These are phyloP conservation scores for Aricia artaxerxes DNA, from an alignment of 2,888 invertebrate genomes.

Conservation along the genomic window DNA sequence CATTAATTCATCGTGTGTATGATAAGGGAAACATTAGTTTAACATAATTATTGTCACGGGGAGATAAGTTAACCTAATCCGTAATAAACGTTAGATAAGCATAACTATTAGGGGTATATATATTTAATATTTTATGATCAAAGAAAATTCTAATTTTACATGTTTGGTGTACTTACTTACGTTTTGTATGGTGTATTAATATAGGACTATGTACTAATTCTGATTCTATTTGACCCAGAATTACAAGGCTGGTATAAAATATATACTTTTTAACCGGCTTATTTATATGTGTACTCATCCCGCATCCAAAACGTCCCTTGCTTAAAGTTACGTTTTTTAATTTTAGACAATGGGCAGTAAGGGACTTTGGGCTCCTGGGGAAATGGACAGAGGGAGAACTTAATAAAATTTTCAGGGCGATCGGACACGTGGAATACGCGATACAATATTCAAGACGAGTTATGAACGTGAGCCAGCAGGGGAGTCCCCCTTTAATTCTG, in stretches of 20 bases:
- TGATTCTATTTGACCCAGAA: no score
- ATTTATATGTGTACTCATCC: background rate
- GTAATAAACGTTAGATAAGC: background rate
- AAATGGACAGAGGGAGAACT: background rate
- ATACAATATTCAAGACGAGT: background rate
- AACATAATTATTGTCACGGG: constrained; percentile 4
- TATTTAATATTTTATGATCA: no score
- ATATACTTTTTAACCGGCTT: background rate
- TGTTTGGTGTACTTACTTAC: no score
- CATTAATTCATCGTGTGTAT: background rate
- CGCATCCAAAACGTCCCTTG: background rate
- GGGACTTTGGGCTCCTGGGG: background rate
- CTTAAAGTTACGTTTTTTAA: background rate
- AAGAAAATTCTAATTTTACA: no score
- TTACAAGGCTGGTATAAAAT: background rate
- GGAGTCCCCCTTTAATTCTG: background rate
- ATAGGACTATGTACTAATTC: no score
- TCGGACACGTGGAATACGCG: background rate
- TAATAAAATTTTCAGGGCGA: background rate
- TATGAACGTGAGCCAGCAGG: background rate
- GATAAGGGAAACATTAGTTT: constrained; percentile 10
- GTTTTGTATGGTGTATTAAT: no score
- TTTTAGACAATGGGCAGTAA: background rate
- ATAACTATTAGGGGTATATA: background rate
- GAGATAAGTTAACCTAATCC: background rate